A percentile compares a stretch with the other conserved stretches of the same genome.
phyloP scores from a whole-genome alignment of 2,113 vertebrate genomes.

The Rhinolophus ferrumequinum region DNA sequence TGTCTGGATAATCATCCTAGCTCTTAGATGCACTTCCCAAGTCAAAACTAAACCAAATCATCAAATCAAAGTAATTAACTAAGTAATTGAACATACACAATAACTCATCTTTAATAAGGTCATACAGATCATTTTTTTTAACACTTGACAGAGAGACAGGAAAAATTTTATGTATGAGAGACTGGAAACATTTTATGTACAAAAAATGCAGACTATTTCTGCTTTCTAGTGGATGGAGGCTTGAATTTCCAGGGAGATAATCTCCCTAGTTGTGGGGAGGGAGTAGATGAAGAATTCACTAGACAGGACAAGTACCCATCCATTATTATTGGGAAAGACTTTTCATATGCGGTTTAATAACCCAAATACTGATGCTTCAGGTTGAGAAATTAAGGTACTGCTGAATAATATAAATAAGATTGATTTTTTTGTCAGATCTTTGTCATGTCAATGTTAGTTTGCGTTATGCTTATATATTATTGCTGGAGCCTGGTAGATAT shows the following conservation, averaged over 20 bases:
- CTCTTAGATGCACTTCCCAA: neutral
- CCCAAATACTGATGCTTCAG: neutral
- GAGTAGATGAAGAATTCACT: neutral
- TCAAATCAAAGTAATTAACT: neutral
- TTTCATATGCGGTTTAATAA: neutral
- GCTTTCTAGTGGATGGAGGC: neutral
- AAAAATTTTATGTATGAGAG: neutral
- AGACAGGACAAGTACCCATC: neutral
- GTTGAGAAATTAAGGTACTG: neutral
- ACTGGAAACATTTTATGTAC: neutral
- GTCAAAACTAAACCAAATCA: neutral
- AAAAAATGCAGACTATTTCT: neutral
- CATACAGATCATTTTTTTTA: neutral
- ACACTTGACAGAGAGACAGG: neutral
- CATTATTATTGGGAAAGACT: neutral
- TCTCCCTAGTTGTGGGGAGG: neutral
- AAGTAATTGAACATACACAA: neutral
- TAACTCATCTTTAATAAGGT: neutral
- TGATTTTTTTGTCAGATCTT: neutral
- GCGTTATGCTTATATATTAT: neutral
- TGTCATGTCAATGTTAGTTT: neutral
- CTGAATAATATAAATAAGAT: neutral
- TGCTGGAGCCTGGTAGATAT: neutral
- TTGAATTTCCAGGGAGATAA: neutral
- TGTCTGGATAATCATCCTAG: neutral